Base-by-base conservation (phyloP, 2,797 vertebrate genomes). In the Acipenser ruthenus region DNA sequence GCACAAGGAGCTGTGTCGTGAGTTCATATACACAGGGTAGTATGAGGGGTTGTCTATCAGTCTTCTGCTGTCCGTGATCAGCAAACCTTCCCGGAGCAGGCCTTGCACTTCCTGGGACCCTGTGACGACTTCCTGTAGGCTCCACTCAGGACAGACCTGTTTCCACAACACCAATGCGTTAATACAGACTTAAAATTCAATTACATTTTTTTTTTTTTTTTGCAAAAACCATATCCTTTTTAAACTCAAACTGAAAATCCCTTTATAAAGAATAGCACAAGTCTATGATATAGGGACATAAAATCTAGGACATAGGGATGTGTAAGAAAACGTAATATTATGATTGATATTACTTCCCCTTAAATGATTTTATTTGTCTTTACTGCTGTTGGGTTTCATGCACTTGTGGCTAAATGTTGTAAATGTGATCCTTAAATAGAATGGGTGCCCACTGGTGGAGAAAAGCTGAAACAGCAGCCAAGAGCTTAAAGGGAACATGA, bases 41-140 rank as follows among this genome's bases (percentile, higher is more conserved):
- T n/a, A 8, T 60, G 12, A 60, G 12, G 8, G 18, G 12, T 4
- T 3, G 8, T 8, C 59, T 8, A n/a, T 8, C 6, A n/a, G 11
- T 74, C 58, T 96, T 95, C 91, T 75, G 64, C 86, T 49, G 55
- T 96, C 91, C n/a, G 96, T 85, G 72, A 93, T 73, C 47, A 99
- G 72, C 6, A 85, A 81, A 3, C 85, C 86, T 10, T 71, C 78
- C 49, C 79, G 70, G 11, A 80, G 80, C 8, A 95, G 74, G 0
- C 77, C 79, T 70, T 56, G 70, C 50, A 93, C 80, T 10, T 90
- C 82, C 1, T 63, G 55, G 0, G 84, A 88, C 0, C 4, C 59
- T 10, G 84, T 84, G 10, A 97, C 90, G 8, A 84, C 59, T 0
- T 84, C 75, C 68, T 75, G 67, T 11, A 98, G 84, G 65, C 82